A percentile compares a stretch with the other conserved stretches of the same genome.
These are phyloP conservation scores for Toxotes chatareus DNA, from an alignment of 2,113 vertebrate species.

Conservation along the genomic window DNA sequence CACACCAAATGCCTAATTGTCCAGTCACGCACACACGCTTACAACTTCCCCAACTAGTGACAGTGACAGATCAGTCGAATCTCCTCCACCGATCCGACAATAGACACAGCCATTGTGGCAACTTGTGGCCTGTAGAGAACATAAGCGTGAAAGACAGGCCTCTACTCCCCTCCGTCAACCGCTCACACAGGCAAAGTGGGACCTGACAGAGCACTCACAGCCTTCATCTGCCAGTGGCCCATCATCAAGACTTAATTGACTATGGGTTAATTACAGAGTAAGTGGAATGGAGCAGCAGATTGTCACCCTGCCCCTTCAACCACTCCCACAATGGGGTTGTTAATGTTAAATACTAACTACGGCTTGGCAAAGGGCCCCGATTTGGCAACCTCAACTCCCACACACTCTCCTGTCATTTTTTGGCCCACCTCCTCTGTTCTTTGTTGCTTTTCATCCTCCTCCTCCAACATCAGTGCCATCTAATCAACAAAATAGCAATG, in stretches of 20 bases:
- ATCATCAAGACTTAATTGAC: conserved; percentile 78
- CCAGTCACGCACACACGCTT: conserved; percentile 14
- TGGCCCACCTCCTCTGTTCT: conserved; percentile 61
- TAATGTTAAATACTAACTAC: conserved; percentile 77
- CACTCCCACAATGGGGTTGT: conserved; percentile 81
- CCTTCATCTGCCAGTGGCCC: conserved; percentile 63
- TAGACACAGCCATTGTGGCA: conserved; percentile 18
- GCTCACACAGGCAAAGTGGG: conserved; percentile 53
- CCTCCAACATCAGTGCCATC: conserved; percentile 42
- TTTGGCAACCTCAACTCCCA: conserved; percentile 78
- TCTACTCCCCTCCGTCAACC: conserved; percentile 43
- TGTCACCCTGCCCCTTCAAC: conserved; percentile 76
- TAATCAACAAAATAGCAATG: conserved; percentile 51
- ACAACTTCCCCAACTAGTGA: conserved; percentile 19
- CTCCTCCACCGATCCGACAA: conserved; percentile 52
- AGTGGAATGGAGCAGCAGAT: conserved; percentile 63
- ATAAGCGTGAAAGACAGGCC: conserved; percentile 51
- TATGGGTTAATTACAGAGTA: conserved; percentile 81
- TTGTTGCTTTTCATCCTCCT: conserved; percentile 53
- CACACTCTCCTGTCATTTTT: conserved; percentile 65
- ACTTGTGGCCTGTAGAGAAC: conserved; percentile 40
- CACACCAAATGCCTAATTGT: conserved; percentile 13
- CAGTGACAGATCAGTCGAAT: conserved; percentile 53
- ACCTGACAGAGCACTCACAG: conserved; percentile 64
- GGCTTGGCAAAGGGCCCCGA: conserved; percentile 62